These are phyloP conservation scores for Cynodonichthys magdalenae DNA, from an alignment of 2,797 vertebrate genomes.

Conservation along the genomic window DNA sequence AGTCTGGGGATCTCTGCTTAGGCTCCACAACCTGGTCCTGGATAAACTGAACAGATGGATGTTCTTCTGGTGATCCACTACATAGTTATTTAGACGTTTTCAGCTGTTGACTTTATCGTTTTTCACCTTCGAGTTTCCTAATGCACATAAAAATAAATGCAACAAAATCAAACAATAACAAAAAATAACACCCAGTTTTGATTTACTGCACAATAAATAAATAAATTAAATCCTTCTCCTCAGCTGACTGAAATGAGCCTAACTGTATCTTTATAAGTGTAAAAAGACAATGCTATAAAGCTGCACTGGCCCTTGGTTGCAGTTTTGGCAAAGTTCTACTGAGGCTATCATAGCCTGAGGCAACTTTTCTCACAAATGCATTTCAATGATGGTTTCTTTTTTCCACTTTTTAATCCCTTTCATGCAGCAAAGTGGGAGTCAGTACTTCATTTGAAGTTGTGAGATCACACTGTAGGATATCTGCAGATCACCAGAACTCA, in stretches of 20 bases:
- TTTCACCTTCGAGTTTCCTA: neutral
- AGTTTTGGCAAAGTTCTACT: conserved; percentile 13
- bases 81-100: conserved; percentile 1
- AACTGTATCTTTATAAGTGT: conserved; percentile 38
- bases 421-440: neutral
- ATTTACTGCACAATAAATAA: conserved; percentile 3
- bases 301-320: too few relatives aligned
- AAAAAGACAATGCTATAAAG: conserved; percentile 36
- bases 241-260: conserved; percentile 22
- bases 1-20: too few relatives aligned
- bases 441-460: too few relatives aligned
- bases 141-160: too few relatives aligned
- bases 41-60: too few relatives aligned
- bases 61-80: neutral
- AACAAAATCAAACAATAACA: too few relatives aligned
- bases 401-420: neutral
- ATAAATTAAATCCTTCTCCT: conserved; percentile 29
- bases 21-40: too few relatives aligned
- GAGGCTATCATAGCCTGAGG: conserved; percentile 2
- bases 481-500: too few relatives aligned
- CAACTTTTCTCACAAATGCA: conserved; percentile 3
- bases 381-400: conserved; percentile 6
- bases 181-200: neutral
- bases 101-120: neutral
- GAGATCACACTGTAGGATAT: too few relatives aligned